Evolutionary conservation across 2,113 vertebrate genomes (phyloP), one percentile per base, ranked within the genome.

Genomic region (Xenotilapia flavipinnis): DNA sequence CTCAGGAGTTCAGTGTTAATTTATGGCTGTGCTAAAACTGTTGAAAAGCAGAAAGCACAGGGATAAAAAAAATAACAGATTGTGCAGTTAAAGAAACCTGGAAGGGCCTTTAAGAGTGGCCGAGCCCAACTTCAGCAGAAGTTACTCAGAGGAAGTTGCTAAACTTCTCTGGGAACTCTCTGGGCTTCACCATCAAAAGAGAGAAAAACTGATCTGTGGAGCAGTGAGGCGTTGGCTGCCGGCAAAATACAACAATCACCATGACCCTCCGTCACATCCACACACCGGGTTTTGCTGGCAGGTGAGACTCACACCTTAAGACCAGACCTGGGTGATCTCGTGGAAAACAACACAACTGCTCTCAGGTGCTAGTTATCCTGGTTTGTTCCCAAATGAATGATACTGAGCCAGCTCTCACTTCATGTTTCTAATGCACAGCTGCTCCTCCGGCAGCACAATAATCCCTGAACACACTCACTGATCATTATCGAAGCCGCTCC

Each of bases 1-100:
- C 54, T 83, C 42, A 7, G 33, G 53, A 82, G 49, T 56, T 79
- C 17, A 6, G 10, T 15, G 13, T 3, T 53, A 11, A 91, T 91
- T 92, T 91, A 92, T 65, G 6, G 31, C 80, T 17, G 19, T 85
- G 86, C 31, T 91, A 88, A 93, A 90, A 85, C 2, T 75, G 68
- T 19, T 75, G 23, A 75, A 75, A 75, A 75, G 55, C 81, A 82
- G 79, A 77, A 77, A 86, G 49, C 81, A 73, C 19, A 13, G 55
- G 65, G 77, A 87, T 81, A 60, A 84, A 6, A 84, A 33, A 89
- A 33, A 19, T 17, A 81, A 88, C 86, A 86, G 82, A 91, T 86
- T 86, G 82, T 51, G 56, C 19, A 56, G 80, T 89, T 87, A 90
- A 82, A 82, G 70, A 83, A 90, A 83, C 56, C 89, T 84, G 77